Percentiles rank a stretch among this genome's conserved stretches.
Evolutionary conservation across 2,797 vertebrate genomes (phyloP).

Genomic region (Pseudomugil gertrudae): DNA sequence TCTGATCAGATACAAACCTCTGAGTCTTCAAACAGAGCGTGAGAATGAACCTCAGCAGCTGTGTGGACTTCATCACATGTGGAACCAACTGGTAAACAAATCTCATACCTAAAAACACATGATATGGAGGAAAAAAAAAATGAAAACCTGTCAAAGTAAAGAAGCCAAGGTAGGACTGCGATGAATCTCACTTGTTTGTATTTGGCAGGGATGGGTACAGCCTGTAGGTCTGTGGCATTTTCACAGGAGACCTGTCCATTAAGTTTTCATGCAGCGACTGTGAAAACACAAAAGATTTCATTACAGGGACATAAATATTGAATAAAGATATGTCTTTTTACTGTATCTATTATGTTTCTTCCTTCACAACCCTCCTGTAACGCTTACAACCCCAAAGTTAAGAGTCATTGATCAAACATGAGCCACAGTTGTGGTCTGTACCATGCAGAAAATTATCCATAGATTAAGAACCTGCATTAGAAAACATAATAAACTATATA

Average conservation of each 20-base stretch:
- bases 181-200: constrained; percentile 32
- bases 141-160: not conserved
- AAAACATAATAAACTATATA: too few relatives aligned
- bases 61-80: not conserved
- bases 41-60: not conserved
- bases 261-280: constrained; percentile 32
- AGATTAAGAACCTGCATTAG: too few relatives aligned
- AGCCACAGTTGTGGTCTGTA: too few relatives aligned
- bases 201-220: constrained; percentile 59
- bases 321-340: too few relatives aligned
- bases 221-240: constrained; percentile 19
- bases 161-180: not conserved
- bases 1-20: constrained; percentile 46
- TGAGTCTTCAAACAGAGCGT: constrained; percentile 4
- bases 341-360: too few relatives aligned
- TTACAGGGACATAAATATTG: too few relatives aligned
- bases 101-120: constrained; percentile 40
- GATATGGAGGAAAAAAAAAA: not conserved
- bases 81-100: not conserved
- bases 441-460: too few relatives aligned
- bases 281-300: constrained; percentile 2
- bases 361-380: too few relatives aligned
- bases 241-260: not conserved
- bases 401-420: too few relatives aligned
- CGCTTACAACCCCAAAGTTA: too few relatives aligned